Evolutionary conservation across 2,797 vertebrate genomes (phyloP).

Genomic region (Rhynchotus rufescens): DNA sequence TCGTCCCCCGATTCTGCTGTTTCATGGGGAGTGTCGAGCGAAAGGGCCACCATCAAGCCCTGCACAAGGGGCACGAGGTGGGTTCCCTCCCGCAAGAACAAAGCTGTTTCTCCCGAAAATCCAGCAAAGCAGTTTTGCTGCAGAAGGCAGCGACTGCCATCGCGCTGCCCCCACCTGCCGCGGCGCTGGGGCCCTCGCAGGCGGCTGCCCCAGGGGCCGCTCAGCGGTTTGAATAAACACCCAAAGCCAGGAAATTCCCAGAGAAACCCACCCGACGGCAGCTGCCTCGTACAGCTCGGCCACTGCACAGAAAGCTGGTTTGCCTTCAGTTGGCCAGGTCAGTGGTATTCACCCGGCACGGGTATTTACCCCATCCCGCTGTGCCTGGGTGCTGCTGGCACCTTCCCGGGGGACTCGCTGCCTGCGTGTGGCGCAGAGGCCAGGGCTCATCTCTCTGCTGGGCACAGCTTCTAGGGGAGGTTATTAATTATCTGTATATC

Average conservation of each 20-base stretch:
- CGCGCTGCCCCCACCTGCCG: background rate
- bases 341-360: fast-evolving
- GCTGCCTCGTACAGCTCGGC: background rate
- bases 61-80: fast-evolving
- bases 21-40: background rate
- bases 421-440: no score
- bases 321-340: background rate
- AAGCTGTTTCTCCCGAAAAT: background rate
- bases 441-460: no score
- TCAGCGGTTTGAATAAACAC: background rate
- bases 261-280: background rate
- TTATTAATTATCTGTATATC: no score
- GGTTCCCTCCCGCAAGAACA: background rate
- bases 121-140: background rate
- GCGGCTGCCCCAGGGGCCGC: fast-evolving
- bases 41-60: fast-evolving
- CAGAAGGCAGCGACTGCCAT: background rate
- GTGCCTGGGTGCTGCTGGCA: background rate
- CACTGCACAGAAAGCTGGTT: background rate
- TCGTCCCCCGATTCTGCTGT: background rate
- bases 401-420: fast-evolving
- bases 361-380: no score
- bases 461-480: no score
- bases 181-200: fast-evolving
- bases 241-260: slow-evolving; percentile 22